phyloP scores from a whole-genome alignment of 2,888 invertebrate genomes.

The Andrena flavipes region DNA sequence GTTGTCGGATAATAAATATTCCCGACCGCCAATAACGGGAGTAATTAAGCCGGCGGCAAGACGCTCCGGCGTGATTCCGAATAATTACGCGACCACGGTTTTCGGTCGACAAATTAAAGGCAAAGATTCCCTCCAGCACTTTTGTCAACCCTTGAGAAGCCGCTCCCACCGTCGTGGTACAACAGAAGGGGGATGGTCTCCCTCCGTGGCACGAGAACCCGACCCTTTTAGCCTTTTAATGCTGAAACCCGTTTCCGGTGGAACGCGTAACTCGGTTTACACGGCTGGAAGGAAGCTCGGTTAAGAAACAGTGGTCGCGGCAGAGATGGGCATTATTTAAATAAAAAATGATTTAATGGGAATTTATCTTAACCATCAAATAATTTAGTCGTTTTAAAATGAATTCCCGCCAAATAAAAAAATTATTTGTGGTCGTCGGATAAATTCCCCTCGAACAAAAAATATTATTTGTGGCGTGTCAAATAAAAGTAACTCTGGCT shows the following conservation, averaged over 20 bases:
- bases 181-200: not conserved
- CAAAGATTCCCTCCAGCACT: constrained; percentile 20
- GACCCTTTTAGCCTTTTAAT: constrained; percentile 39
- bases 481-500: too few species aligned
- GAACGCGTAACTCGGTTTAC: not conserved
- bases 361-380: too few species aligned
- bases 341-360: too few species aligned
- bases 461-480: too few species aligned
- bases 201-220: not conserved
- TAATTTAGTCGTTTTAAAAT: too few species aligned
- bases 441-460: too few species aligned
- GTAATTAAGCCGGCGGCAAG: constrained; percentile 52
- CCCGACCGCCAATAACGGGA: constrained; percentile 26
- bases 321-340: too few species aligned
- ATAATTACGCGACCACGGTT: constrained; percentile 34
- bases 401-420: too few species aligned
- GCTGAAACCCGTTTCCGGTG: constrained; percentile 14
- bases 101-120: constrained; percentile 41
- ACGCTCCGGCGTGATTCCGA: constrained; percentile 15
- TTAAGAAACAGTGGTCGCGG: not conserved
- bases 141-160: constrained; percentile 24
- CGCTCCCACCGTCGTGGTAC: not conserved
- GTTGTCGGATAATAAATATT: constrained; percentile 22
- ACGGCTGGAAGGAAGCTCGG: not conserved
- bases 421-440: too few species aligned